phyloP scores from a whole-genome alignment of 2,113 vertebrate genomes.

The Oreochromis spilurus region DNA sequence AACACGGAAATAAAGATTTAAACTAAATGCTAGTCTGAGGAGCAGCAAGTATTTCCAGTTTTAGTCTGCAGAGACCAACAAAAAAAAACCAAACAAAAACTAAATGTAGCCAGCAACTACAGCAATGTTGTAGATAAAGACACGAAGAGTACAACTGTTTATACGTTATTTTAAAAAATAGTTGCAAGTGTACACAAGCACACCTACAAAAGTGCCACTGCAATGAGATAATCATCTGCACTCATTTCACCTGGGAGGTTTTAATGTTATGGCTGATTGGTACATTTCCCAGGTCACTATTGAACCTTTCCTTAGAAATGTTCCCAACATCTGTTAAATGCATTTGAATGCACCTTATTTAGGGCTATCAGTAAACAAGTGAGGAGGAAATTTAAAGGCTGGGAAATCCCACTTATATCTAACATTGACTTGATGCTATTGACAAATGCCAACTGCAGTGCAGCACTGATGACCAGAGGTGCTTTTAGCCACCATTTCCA shows the following conservation, averaged over 20 bases:
- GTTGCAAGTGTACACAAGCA: not conserved
- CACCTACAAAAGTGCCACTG: not conserved
- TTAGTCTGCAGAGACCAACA: not conserved
- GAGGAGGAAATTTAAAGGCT: not conserved
- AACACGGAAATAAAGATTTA: not conserved
- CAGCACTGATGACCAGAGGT: not conserved
- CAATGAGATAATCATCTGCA: not conserved
- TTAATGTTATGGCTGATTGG: not conserved
- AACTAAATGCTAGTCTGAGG: not conserved
- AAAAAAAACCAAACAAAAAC: not conserved
- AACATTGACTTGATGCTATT: not conserved
- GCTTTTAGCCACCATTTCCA: not conserved
- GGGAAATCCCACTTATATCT: not conserved
- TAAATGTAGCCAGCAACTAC: not conserved
- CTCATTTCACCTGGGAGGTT: not conserved
- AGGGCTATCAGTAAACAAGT: not conserved
- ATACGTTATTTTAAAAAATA: not conserved
- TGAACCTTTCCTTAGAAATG: not conserved
- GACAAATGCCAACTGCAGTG: not conserved
- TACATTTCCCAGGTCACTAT: not conserved
- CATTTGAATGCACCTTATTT: not conserved
- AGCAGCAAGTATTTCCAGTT: not conserved
- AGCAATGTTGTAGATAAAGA: not conserved
- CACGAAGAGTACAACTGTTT: not conserved
- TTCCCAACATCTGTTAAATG: not conserved